A percentile compares a stretch with the other conserved stretches of the same genome.
Evolutionary conservation across 2,797 vertebrate genomes (phyloP).

Genomic region (Myoxocephalus aenaeus): DNA sequence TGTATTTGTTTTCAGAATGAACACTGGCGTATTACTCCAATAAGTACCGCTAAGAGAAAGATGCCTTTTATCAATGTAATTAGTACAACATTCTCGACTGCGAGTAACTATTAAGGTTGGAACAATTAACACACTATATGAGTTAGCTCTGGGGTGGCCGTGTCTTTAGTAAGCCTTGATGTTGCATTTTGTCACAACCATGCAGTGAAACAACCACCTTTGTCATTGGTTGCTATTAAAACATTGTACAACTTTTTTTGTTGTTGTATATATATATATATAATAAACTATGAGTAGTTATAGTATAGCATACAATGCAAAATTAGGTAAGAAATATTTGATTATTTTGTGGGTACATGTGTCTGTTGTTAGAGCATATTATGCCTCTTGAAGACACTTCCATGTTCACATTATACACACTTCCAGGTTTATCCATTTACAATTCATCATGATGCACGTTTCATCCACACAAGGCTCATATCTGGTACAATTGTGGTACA

Average conservation of each 20-base stretch:
- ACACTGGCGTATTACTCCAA: neutral
- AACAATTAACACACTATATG: neutral
- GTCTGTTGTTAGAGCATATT: neutral
- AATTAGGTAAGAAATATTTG: neutral
- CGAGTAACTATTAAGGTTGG: neutral
- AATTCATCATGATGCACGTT: conserved; percentile 24
- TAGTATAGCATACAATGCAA: neutral
- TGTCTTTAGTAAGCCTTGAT: neutral
- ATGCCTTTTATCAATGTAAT: neutral
- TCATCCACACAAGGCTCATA: conserved; percentile 38
- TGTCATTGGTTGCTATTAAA: neutral
- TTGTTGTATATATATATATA: neutral
- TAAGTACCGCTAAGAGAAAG: neutral
- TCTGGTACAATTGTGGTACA: conserved; percentile 57
- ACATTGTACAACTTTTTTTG: neutral
- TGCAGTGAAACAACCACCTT: neutral
- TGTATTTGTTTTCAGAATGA: neutral
- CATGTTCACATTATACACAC: neutral
- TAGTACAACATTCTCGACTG: neutral
- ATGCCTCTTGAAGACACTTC: neutral
- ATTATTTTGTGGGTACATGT: neutral
- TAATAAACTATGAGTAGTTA: neutral
- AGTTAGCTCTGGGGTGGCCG: neutral
- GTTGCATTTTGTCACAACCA: neutral
- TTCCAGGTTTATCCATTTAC: neutral